A percentile compares a stretch with the other conserved stretches of the same genome.
Conservation (phyloP, 2,797 vertebrate species). For the Ctenosaura bakeri region DNA sequence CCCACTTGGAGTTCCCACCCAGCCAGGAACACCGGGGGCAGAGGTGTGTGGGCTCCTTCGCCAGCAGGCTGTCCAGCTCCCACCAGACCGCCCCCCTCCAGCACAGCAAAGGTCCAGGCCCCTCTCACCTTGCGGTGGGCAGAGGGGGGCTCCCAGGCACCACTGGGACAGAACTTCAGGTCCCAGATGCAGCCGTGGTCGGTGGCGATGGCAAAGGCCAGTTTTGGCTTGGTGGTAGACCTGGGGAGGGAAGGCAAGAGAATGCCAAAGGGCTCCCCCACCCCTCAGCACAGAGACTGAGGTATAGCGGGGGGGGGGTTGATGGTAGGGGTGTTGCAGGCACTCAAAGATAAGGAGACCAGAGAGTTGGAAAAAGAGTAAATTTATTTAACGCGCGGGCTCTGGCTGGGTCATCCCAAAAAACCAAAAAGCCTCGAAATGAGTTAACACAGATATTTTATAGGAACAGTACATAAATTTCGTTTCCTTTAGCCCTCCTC, state of each 20-base stretch:
- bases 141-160: constrained; percentile 90
- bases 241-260: constrained; percentile 66
- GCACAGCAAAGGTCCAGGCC: too few relatives aligned
- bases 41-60: not conserved
- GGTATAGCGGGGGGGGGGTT: too few relatives aligned
- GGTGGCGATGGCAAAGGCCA: constrained; percentile 89
- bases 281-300: not conserved
- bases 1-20: fast-evolving
- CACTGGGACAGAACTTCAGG: constrained; percentile 95
- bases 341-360: too few relatives aligned
- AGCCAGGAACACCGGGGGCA: not conserved
- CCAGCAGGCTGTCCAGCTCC: not conserved
- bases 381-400: too few relatives aligned
- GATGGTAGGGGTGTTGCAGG: too few relatives aligned
- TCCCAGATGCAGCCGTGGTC: constrained; percentile 92
- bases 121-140: constrained; percentile 83
- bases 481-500: too few relatives aligned
- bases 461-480: too few relatives aligned
- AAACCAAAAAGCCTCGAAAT: too few relatives aligned
- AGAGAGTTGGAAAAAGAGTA: too few relatives aligned
- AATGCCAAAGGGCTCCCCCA: fast-evolving
- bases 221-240: constrained; percentile 76
- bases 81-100: not conserved
- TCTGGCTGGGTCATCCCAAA: too few relatives aligned
- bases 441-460: too few relatives aligned